phyloP scores from a whole-genome alignment of 2,113 vertebrate species.

The Seriola rivoliana region DNA sequence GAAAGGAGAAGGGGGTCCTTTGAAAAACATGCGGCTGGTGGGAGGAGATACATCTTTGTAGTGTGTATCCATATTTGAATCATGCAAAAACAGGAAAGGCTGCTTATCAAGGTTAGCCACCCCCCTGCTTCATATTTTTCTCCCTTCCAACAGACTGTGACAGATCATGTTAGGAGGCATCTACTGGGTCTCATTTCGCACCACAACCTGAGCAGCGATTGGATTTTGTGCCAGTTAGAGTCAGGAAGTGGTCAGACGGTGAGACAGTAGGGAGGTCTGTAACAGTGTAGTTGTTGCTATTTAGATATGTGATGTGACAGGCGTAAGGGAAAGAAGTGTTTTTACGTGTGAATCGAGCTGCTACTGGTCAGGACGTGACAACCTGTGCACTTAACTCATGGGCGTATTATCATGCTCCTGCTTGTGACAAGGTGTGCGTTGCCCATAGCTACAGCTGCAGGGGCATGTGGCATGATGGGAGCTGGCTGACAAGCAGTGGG shows the following conservation, averaged over 20 bases:
- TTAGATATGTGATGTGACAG: constrained; percentile 59
- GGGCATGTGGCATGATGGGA: constrained; percentile 50
- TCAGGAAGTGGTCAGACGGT: constrained; percentile 66
- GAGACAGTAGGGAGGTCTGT: constrained; percentile 36
- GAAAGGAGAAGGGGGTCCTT: constrained; percentile 38
- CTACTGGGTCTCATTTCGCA: constrained; percentile 75
- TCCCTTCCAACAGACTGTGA: constrained; percentile 74
- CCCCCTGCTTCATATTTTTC: constrained; percentile 46
- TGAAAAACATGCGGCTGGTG: constrained; percentile 68
- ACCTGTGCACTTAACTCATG: constrained; percentile 39
- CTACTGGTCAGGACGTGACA: constrained; percentile 16
- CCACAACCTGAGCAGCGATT: constrained; percentile 49
- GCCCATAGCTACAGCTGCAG: constrained; percentile 50
- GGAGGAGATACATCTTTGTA: constrained; percentile 71
- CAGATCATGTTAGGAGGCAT: constrained; percentile 76
- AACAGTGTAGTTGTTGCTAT: constrained; percentile 35
- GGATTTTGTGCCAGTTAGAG: constrained; percentile 74
- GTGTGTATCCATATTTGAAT: constrained; percentile 72
- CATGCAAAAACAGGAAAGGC: constrained; percentile 62
- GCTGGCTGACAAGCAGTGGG: constrained; percentile 52
- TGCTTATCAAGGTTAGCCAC: constrained; percentile 77
- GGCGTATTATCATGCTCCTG: constrained; percentile 38
- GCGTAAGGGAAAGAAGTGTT: constrained; percentile 28
- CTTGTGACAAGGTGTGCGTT: constrained; percentile 60
- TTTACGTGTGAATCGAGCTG: constrained; percentile 19